These are phyloP conservation scores for Harpagifer antarcticus DNA, from an alignment of 2,797 vertebrate species.

Conservation along the genomic window DNA sequence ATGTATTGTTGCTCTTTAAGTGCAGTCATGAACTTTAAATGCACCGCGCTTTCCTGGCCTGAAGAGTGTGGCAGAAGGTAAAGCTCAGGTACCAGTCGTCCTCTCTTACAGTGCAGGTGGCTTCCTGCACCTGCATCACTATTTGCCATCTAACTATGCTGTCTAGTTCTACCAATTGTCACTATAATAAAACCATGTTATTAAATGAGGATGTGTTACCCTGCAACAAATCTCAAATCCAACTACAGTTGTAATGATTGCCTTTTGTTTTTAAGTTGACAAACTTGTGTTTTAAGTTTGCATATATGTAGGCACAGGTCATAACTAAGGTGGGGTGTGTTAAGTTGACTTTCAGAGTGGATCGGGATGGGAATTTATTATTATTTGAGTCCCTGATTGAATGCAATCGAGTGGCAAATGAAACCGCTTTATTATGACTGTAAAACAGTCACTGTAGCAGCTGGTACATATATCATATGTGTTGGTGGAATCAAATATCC, in stretches of 20 bases:
- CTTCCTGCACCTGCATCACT: slow-evolving; percentile 24
- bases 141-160: slow-evolving; percentile 15
- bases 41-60: not conserved
- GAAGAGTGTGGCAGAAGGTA: slow-evolving; percentile 31
- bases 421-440: slow-evolving; percentile 14
- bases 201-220: slow-evolving; percentile 20
- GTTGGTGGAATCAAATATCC: slow-evolving; percentile 36
- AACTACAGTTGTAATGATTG: slow-evolving; percentile 2
- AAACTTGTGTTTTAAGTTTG: slow-evolving; percentile 24
- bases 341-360: slow-evolving; percentile 4
- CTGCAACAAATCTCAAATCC: not conserved
- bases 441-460: slow-evolving; percentile 15
- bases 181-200: slow-evolving; percentile 5
- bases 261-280: slow-evolving; percentile 23
- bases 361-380: slow-evolving; percentile 9
- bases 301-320: slow-evolving; percentile 23
- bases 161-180: slow-evolving; percentile 24
- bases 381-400: slow-evolving; percentile 20
- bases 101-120: slow-evolving; percentile 26
- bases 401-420: slow-evolving; percentile 9
- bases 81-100: slow-evolving; percentile 67
- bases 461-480: slow-evolving; percentile 20
- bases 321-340: slow-evolving; percentile 6
- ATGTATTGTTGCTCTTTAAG: slow-evolving; percentile 12
- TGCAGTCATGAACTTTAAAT: slow-evolving; percentile 25